A percentile compares a stretch with the other conserved stretches of the same genome.
phyloP scores from a whole-genome alignment of 2,113 vertebrate genomes.

The Mandrillus leucophaeus region DNA sequence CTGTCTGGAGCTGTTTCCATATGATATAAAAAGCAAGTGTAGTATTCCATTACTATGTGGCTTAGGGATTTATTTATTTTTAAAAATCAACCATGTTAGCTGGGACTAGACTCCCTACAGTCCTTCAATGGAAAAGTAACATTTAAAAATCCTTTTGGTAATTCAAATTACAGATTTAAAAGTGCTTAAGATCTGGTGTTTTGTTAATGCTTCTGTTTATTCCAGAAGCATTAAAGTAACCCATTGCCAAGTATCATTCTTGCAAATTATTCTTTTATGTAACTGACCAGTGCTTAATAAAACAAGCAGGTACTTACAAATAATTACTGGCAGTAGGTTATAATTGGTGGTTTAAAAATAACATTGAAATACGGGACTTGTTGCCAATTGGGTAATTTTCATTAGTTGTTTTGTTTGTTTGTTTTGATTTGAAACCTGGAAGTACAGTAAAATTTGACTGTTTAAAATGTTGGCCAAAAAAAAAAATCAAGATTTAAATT shows the following conservation, averaged over 20 bases:
- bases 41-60: constrained; percentile 79
- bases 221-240: constrained; percentile 84
- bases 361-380: constrained; percentile 72
- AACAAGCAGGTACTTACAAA: constrained; percentile 87
- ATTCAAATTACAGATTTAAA: constrained; percentile 80
- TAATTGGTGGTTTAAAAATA: constrained; percentile 80
- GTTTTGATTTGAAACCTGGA: constrained; percentile 73
- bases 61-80: constrained; percentile 54
- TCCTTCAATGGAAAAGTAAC: constrained; percentile 79
- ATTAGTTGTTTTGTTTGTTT: constrained; percentile 63
- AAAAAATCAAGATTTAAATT: constrained; percentile 75
- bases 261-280: constrained; percentile 86
- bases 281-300: constrained; percentile 90
- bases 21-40: constrained; percentile 74
- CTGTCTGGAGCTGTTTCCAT: constrained; percentile 76
- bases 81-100: constrained; percentile 59
- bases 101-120: constrained; percentile 83
- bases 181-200: constrained; percentile 82
- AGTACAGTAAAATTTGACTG: constrained; percentile 76
- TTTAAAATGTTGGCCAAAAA: constrained; percentile 78
- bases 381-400: constrained; percentile 77
- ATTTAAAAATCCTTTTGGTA: constrained; percentile 81
- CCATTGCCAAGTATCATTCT: constrained; percentile 90
- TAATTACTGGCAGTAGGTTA: constrained; percentile 82
- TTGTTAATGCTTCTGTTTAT: constrained; percentile 82